Conservation (phyloP, 2,888 invertebrate genomes). For the Lasiommata megera region DNA sequence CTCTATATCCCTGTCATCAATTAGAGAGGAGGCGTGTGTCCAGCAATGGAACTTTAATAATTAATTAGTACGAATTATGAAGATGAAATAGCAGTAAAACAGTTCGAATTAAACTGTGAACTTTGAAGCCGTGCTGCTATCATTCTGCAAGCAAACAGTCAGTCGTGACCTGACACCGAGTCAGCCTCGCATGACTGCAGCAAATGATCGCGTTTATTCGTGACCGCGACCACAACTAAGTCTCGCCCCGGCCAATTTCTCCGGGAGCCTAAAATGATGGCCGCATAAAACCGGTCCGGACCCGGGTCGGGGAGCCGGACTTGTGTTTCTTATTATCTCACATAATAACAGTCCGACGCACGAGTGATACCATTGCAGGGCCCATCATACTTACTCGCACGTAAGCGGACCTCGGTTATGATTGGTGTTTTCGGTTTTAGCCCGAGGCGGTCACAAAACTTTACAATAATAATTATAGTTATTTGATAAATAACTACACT, state of each 20-base stretch:
- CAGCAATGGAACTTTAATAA: no score
- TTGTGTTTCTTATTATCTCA: conserved; percentile 38
- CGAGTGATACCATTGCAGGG: conserved; percentile 15
- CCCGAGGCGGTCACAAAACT: background rate
- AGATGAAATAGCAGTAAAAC: no score
- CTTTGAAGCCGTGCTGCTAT: background rate
- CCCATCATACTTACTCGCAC: conserved; percentile 7
- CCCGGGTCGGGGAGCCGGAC: conserved; percentile 23
- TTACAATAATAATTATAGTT: background rate
- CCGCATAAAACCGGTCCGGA: conserved; percentile 30
- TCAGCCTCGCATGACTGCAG: conserved; percentile 13
- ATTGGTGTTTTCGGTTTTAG: background rate
- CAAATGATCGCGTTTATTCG: conserved; percentile 13
- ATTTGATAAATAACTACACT: background rate
- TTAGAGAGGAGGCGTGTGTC: no score
- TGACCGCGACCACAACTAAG: conserved; percentile 24
- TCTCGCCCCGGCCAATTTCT: conserved; percentile 21
- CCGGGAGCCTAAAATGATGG: conserved; percentile 30
- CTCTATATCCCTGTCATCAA: no score
- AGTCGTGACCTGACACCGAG: conserved; percentile 2
- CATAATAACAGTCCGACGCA: conserved; percentile 25
- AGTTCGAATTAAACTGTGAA: no score
- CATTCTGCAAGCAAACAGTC: background rate
- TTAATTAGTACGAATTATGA: no score
- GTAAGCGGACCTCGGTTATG: background rate